These are phyloP conservation scores for Drosophila austrosaltans DNA, from an alignment of 2,888 invertebrate species.

Conservation along the genomic window DNA sequence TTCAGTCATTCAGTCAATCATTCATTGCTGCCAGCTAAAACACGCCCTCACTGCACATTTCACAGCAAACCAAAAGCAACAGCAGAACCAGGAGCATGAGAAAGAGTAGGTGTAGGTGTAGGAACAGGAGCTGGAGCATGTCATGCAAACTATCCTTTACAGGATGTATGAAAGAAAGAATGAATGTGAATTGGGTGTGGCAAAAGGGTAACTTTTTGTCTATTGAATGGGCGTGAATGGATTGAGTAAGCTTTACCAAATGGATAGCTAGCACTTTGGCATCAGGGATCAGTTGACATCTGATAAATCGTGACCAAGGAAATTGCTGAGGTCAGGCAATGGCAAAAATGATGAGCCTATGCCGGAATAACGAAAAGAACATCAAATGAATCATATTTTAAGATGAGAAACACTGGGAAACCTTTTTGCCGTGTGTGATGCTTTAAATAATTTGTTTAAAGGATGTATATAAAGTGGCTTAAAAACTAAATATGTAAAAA, in stretches of 20 bases:
- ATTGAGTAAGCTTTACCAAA: constrained; percentile 34
- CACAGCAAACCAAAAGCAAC: neutral
- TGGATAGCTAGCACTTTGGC: constrained; percentile 29
- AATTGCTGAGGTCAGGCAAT: constrained; percentile 33
- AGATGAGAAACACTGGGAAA: neutral
- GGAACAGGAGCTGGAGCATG: constrained; percentile 8
- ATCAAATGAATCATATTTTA: neutral
- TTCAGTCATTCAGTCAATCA: constrained; percentile 51
- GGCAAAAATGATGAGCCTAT: constrained; percentile 20
- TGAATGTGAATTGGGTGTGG: constrained; percentile 10
- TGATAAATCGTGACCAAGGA: constrained; percentile 42
- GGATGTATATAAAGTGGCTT: no score
- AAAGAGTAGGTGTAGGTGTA: neutral
- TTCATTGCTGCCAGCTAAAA: constrained; percentile 29
- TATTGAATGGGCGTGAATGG: constrained; percentile 42
- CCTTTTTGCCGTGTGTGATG: no score
- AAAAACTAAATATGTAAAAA: no score
- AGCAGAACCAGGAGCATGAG: neutral
- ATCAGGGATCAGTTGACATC: constrained; percentile 27
- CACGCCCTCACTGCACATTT: constrained; percentile 28
- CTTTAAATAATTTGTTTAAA: no score
- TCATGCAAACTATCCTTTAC: constrained; percentile 33
- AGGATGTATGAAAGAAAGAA: constrained; percentile 6
- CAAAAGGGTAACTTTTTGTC: constrained; percentile 30
- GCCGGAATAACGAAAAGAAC: neutral